Conservation (phyloP, 2,888 invertebrate species). For the Eupithecia insigniata region DNA sequence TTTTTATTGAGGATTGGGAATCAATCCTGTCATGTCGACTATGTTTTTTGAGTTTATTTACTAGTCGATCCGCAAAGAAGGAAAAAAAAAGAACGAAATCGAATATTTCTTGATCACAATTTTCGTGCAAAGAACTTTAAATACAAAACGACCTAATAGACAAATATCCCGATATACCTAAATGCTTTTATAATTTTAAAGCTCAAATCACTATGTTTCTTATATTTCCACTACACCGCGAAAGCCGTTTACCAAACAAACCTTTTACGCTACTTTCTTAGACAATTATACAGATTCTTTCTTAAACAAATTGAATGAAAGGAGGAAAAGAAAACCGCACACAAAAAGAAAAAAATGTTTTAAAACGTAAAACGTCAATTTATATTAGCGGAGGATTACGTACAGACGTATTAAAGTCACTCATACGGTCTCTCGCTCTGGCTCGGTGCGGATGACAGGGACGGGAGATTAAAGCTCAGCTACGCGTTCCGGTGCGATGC, state of each 20-base stretch:
- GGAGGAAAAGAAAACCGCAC: conserved; percentile 13
- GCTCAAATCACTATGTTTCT: no score
- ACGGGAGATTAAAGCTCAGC: conserved; percentile 1
- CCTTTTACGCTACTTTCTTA: neutral
- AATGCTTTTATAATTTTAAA: no score
- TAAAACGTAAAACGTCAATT: conserved; percentile 39
- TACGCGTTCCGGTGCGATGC: neutral
- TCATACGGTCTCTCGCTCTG: conserved; percentile 32
- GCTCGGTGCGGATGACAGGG: conserved; percentile 14
- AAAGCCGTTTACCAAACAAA: neutral
- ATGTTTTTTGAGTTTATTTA: neutral
- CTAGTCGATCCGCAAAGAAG: neutral
- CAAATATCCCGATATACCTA: no score
- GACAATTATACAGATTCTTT: conserved; percentile 10
- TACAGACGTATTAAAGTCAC: conserved; percentile 39
- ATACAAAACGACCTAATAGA: no score
- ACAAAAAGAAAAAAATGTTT: conserved; percentile 14
- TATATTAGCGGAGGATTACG: conserved; percentile 42
- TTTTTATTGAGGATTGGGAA: neutral
- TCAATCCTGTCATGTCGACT: neutral
- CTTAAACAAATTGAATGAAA: conserved; percentile 6
- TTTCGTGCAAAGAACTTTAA: neutral
- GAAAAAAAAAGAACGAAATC: neutral
- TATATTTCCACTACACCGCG: neutral
- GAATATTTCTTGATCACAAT: neutral